phyloP scores from a whole-genome alignment of 2,888 invertebrate genomes.

The Ophonus ardosiacus region DNA sequence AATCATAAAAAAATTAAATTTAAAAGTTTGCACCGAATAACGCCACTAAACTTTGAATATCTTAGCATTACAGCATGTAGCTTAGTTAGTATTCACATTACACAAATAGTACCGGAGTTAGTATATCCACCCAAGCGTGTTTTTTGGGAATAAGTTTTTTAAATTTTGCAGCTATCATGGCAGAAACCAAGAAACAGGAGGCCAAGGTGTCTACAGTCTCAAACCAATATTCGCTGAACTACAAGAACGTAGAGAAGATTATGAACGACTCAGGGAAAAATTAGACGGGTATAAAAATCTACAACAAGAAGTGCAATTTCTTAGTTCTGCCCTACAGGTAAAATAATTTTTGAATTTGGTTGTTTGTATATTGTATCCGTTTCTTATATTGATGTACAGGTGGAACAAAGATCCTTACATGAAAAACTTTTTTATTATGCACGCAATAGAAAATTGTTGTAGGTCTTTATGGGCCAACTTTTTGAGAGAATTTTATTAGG shows the following conservation, averaged over 20 bases:
- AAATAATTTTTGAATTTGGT: slow-evolving; percentile 42
- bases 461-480: no score
- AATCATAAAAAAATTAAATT: no score
- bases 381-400: no score
- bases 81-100: background rate
- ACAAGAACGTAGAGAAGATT: slow-evolving; percentile 88
- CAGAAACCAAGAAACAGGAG: slow-evolving; percentile 76
- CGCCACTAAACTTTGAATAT: no score
- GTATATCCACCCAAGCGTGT: background rate
- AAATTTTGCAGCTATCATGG: slow-evolving; percentile 76
- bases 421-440: no score
- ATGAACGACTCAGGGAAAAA: slow-evolving; percentile 88
- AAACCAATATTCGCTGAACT: slow-evolving; percentile 89
- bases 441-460: no score
- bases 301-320: slow-evolving; percentile 89
- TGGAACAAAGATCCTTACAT: no score
- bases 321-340: slow-evolving; percentile 89
- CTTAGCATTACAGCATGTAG: background rate
- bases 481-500: no score
- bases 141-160: background rate
- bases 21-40: no score
- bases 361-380: background rate
- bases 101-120: background rate
- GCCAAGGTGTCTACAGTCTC: slow-evolving; percentile 76
- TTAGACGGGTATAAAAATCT: slow-evolving; percentile 87